These are phyloP conservation scores for Acrossocheilus wenchowensis DNA, from an alignment of 2,797 vertebrate species.

Conservation along the genomic window DNA sequence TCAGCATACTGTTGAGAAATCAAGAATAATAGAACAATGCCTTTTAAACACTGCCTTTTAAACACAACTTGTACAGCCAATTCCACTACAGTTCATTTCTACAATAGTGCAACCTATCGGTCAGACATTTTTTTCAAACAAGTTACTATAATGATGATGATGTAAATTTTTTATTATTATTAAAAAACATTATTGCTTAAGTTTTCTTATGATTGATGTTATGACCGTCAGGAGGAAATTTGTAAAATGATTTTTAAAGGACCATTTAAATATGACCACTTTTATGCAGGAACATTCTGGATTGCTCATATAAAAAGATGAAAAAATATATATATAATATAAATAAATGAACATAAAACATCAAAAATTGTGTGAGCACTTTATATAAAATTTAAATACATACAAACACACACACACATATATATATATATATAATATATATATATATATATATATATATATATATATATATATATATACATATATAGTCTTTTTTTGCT, in stretches of 20 bases:
- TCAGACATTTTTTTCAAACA: neutral
- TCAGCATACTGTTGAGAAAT: constrained; percentile 34
- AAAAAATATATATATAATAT: neutral
- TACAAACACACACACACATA: neutral
- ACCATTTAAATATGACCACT: neutral
- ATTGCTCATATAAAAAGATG: constrained; percentile 1
- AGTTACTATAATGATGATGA: neutral
- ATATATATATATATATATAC: neutral
- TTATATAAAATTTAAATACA: neutral
- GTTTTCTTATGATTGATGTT: constrained; percentile 42
- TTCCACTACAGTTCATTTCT: constrained; percentile 3
- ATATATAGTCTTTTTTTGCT: neutral
- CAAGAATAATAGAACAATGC: neutral
- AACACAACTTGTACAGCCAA: constrained; percentile 8
- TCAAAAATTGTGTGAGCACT: neutral
- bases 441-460: neutral
- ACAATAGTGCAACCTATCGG: neutral
- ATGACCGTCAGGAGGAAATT: constrained; percentile 34
- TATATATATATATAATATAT: too few species aligned
- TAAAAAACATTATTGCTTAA: neutral
- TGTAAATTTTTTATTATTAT: constrained; percentile 2
- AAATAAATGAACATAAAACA: constrained; percentile 13
- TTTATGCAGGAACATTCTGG: neutral
- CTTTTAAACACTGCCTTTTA: too few species aligned
- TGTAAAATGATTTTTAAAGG: neutral